Evolutionary conservation across 2,797 vertebrate genomes (phyloP), one percentile per base, ranked within the genome.

Genomic region (Platyrinchus mystaceus): DNA sequence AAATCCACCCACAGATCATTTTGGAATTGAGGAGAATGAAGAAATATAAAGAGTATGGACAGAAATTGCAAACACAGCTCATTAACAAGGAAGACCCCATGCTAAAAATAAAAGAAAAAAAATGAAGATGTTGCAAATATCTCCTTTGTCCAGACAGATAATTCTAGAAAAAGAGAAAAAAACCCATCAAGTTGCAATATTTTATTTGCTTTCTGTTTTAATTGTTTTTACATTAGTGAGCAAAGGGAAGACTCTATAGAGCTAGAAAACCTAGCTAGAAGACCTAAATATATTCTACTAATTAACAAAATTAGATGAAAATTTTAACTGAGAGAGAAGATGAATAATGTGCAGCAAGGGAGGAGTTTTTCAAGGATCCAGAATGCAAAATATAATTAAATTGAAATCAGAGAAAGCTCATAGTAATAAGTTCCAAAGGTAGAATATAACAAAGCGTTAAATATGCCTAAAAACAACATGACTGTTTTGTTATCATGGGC

Each of bases 1-100:
- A 97, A 97, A 97, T 97, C 94, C 96, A 96, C 95, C 95, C 94
- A 94, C 71, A 77, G 86, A 71, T 95, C 89, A 78, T 84, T 93
- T 79, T 93, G 83, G 78, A 86, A 96, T 77, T 83, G 36, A 93
- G 70, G 80, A 83, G 70, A 85, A 84, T 56, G n/a, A 93, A 94
- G 91, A 87, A 91, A 81, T 77, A 62, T 28, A 37, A 53, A 82
- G 46, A 44, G 2, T 32, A 56, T 74, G 49, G 49, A 30, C 52
- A 94, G 87, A 93, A 92, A 43, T 59, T 87, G 83, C 63, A 89
- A 87, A 52, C 7, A 6, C 43, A 58, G 14, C 34, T 87, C 63
- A 43, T 81, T 84, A 87, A 37, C 12, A 55, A 30, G 41, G 8
- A 77, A 83, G 47, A 47, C 8, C 22, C 14, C 14, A 4, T 68